Base-by-base conservation (phyloP, 1,140 invertebrate genomes). In the Saccostrea glomerata region DNA sequence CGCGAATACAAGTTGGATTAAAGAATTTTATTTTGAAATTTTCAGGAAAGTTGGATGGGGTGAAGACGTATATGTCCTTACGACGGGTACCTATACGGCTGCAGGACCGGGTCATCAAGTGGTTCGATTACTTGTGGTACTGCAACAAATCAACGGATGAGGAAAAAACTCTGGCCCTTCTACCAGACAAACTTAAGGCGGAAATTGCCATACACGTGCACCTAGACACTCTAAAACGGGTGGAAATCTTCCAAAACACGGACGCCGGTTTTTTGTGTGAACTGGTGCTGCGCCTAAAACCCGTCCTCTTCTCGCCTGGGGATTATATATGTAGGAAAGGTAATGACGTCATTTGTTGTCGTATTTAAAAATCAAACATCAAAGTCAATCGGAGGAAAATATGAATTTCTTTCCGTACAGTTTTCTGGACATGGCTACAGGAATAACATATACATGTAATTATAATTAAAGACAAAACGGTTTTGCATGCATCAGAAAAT, bases 191-290 rank as follows among this genome's bases (percentile, higher is more conserved):
- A 96, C 96, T 99, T 90, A 99, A 99, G 96, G 98, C 98, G 60
- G 99, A 99, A 96, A 99, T 99, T 92, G 98, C 98, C 90, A 99
- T 99, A 95, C 99, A 99, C 96, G 98, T 99, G 89, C 98, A 99
- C 95, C 96, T 99, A 95, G 98, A 99, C 96, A 99, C 98, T 63
- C 95, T 99, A 93, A 99, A 98, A 96, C 97, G 98, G 94, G 98
- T 99, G 91, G 98, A 99, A 95, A 99, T 99, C 93, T 99, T 99
- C 96, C 99, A 99, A 96, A 99, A 99, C 95, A 99, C 99, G 5
- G 99, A 99, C 95, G 98, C 98, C 58, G 98, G 99, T 54, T 99
- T 99, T 96, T 96, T 99, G 36, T 99, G 98, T 95, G 98, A 99
- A 95, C 96, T 99, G 88, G 99, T 99, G 86, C 96, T 99, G 66